These are phyloP conservation scores for Lymantria monacha DNA, from an alignment of 2,888 invertebrate species.

Conservation along the genomic window DNA sequence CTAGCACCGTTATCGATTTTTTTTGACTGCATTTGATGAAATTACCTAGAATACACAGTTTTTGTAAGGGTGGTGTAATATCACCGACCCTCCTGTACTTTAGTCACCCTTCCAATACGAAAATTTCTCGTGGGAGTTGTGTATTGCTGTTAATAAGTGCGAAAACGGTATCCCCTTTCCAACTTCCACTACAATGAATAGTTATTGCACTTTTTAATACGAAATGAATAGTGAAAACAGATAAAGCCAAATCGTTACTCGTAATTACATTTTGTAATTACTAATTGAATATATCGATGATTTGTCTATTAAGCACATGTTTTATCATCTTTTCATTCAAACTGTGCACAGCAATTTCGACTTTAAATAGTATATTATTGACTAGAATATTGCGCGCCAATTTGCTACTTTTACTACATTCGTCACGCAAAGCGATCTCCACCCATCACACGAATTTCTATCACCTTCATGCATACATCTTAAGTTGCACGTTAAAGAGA, in stretches of 20 bases:
- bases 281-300: slow-evolving; percentile 22
- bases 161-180: slow-evolving; percentile 48
- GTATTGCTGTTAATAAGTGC: slow-evolving; percentile 58
- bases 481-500: slow-evolving; percentile 45
- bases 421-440: slow-evolving; percentile 38
- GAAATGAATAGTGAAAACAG: neutral
- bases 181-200: slow-evolving; percentile 40
- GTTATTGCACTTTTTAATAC: slow-evolving; percentile 13
- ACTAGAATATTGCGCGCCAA: slow-evolving; percentile 15
- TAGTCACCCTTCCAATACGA: slow-evolving; percentile 57
- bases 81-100: slow-evolving; percentile 49
- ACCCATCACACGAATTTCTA: slow-evolving; percentile 30
- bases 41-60: slow-evolving; percentile 43
- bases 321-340: slow-evolving; percentile 33
- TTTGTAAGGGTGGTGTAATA: slow-evolving; percentile 45
- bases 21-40: slow-evolving; percentile 43
- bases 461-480: slow-evolving; percentile 40
- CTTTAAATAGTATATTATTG: slow-evolving; percentile 19
- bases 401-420: slow-evolving; percentile 24
- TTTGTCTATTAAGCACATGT: slow-evolving; percentile 16
- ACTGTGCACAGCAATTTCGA: slow-evolving; percentile 17
- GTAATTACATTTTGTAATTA: slow-evolving; percentile 9
- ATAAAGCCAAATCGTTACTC: neutral
- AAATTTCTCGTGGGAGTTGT: slow-evolving; percentile 70
- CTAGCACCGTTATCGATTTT: slow-evolving; percentile 27